Evolutionary conservation across 1,140 invertebrate genomes (phyloP).

Genomic region (Galendromus occidentalis): DNA sequence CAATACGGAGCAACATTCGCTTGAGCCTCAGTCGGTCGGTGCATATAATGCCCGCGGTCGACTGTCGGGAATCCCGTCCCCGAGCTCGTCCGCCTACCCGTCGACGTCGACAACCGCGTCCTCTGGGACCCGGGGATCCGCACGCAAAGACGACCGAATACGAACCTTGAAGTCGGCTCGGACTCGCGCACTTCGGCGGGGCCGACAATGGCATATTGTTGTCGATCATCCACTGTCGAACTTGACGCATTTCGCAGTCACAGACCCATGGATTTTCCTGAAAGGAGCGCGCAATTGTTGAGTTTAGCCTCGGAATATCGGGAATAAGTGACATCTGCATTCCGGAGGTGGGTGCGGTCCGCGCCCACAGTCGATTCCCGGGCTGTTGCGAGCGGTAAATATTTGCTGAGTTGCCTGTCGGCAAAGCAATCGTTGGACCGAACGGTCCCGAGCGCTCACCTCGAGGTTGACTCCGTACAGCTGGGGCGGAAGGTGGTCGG

Average conservation of each 20-base stretch:
- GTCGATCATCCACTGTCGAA: constrained; percentile 59
- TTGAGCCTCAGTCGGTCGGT: too few relatives aligned
- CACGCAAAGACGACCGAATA: constrained; percentile 11
- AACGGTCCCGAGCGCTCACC: neutral
- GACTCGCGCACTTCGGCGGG: constrained; percentile 48
- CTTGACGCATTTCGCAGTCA: constrained; percentile 57
- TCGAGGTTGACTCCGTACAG: constrained; percentile 5
- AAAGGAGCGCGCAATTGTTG: constrained; percentile 29
- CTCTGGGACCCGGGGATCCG: neutral
- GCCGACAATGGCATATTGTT: constrained; percentile 58
- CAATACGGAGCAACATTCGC: constrained; percentile 10
- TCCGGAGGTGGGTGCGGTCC: too few relatives aligned
- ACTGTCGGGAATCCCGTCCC: too few relatives aligned
- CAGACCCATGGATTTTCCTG: constrained; percentile 78
- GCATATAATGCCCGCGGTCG: too few relatives aligned
- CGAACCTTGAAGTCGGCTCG: constrained; percentile 25
- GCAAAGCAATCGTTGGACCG: too few relatives aligned
- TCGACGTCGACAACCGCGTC: neutral
- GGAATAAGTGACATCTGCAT: too few relatives aligned
- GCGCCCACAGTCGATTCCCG: too few relatives aligned
- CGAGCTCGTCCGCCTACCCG: constrained; percentile 31
- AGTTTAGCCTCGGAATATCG: too few relatives aligned
- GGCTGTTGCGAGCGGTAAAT: too few relatives aligned
- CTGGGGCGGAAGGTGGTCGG: neutral
- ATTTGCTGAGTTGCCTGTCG: too few relatives aligned